These are phyloP conservation scores for Toxonevra muliebris DNA, from an alignment of 2,888 invertebrate species.

Conservation along the genomic window DNA sequence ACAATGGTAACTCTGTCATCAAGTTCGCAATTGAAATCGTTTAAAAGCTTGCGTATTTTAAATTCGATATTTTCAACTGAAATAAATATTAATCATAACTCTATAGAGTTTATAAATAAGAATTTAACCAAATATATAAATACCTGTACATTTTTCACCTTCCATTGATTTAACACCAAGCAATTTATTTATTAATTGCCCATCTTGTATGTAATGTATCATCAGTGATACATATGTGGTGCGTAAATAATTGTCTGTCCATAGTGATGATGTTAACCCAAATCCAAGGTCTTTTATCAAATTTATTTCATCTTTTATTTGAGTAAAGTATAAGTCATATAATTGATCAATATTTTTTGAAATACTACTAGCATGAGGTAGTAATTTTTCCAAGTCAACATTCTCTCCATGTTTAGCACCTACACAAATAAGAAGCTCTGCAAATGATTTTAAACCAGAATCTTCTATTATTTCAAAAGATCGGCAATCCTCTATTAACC, in stretches of 20 bases:
- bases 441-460: conserved; percentile 32
- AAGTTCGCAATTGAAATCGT: no score
- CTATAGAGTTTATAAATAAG: no score
- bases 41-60: no score
- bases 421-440: conserved; percentile 22
- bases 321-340: conserved; percentile 15
- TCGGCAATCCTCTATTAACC: conserved; percentile 34
- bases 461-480: conserved; percentile 32
- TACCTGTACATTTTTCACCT: no score
- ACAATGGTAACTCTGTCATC: no score
- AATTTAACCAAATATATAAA: no score
- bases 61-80: no score
- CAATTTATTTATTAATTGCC: no score
- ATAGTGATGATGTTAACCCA: conserved; percentile 34
- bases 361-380: conserved; percentile 36
- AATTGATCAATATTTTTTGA: conserved; percentile 30
- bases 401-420: conserved; percentile 35
- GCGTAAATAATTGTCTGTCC: conserved; percentile 31
- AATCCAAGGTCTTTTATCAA: conserved; percentile 29
- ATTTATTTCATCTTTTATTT: conserved; percentile 30
- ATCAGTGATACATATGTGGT: conserved; percentile 31
- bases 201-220: conserved; percentile 19
- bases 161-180: no score
- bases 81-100: no score
- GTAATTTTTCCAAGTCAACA: conserved; percentile 28